Base-by-base conservation (phyloP, 2,888 invertebrate species). In the Panzeria rudis region DNA sequence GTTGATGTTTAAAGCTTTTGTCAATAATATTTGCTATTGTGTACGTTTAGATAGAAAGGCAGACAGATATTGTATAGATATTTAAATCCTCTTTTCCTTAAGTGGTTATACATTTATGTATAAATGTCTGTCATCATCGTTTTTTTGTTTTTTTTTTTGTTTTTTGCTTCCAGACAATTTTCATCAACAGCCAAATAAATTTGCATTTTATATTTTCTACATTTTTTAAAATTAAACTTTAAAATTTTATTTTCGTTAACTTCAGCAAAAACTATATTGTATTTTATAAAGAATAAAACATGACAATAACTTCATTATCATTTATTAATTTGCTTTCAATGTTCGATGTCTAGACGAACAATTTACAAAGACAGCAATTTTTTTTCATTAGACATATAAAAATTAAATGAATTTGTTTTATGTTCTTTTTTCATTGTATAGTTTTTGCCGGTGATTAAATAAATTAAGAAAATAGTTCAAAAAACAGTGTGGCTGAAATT, bases 291-390 rank as follows among this genome's bases (percentile, higher is more conserved):
- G 13, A 64, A 29, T 6, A 13, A 73, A 62, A 72, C 32, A 35
- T 54, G 4, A 20, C 69, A 44, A 62, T 41, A 35, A 54, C 54
- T 54, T 71, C 52, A 66, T 72, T 56, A 56, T 72, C 72, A 69
- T 80, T 80, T 64, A 80, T 80, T 80, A 72, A 80, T 80, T 72
- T 72, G 56, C 72, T 50, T 80, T 17, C 61, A 79, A 62, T 66
- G 64, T 56, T 52, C 44, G 47, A 66, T 66, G 79, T 79, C 79
- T 79, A 79, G 79, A 79, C 79, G 47, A 47, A 72, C 41, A 47
- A 62, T 64, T 64, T 11, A 71, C 38, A 61, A 61, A 29, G 29
- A 20, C 25, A 25, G 47, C 11, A 61, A 1, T 69, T 20, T 69
- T 50, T 50, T 44, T 29, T n/a, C 29, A 54, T n/a, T n/a, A 54